phyloP scores from a whole-genome alignment of 2,797 vertebrate genomes.

The Siniperca scherzeri region DNA sequence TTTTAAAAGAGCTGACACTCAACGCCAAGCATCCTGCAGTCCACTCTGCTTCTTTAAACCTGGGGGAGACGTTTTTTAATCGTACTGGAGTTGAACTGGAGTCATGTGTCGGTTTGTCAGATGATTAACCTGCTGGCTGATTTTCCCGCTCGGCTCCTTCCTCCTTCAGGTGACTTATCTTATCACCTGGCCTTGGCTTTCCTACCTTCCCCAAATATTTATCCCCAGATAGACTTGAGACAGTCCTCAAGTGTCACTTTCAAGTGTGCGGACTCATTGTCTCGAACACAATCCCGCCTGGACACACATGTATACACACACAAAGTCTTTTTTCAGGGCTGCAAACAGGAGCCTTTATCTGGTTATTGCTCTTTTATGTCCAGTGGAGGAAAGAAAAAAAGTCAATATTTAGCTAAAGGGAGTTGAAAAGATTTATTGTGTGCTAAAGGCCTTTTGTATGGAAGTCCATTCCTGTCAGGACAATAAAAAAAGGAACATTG shows the following conservation, averaged over 20 bases:
- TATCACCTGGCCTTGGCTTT: slow-evolving; percentile 71
- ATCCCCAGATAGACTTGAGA: slow-evolving; percentile 67
- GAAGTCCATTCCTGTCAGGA: background rate
- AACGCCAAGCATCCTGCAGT: background rate
- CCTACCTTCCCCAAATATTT: slow-evolving; percentile 77
- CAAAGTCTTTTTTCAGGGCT: slow-evolving; percentile 4
- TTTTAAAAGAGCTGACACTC: background rate
- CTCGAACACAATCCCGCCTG: background rate
- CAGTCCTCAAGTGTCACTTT: slow-evolving; percentile 46
- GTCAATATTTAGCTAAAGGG: slow-evolving; percentile 67
- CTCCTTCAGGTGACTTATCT: slow-evolving; percentile 71
- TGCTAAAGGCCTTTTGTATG: background rate
- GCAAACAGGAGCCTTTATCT: slow-evolving; percentile 55
- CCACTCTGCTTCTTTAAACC: background rate
- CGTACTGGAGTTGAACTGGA: background rate
- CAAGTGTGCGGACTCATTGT: slow-evolving; percentile 34
- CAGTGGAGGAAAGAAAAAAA: slow-evolving; percentile 38
- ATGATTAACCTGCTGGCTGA: slow-evolving; percentile 61
- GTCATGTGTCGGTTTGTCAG: slow-evolving; percentile 18
- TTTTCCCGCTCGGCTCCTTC: slow-evolving; percentile 60
- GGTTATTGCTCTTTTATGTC: slow-evolving; percentile 70
- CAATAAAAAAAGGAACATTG: background rate
- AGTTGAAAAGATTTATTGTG: slow-evolving; percentile 26
- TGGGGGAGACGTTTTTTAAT: background rate
- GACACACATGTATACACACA: slow-evolving; percentile 11